Evolutionary conservation across 1,140 invertebrate species (phyloP), one percentile per base, ranked within the genome.

Genomic region (Calephelis nemesis): DNA sequence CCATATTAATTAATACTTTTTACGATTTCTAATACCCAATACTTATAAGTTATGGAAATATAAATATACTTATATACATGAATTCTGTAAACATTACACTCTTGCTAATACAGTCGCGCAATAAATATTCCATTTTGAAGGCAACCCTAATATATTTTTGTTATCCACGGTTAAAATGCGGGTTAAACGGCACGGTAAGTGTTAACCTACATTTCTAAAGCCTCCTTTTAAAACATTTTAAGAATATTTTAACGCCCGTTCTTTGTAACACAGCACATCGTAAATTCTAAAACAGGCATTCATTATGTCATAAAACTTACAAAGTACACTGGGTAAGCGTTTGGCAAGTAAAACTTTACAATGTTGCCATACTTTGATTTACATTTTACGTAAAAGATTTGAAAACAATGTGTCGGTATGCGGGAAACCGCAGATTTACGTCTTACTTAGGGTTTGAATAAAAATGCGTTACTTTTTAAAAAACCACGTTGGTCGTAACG

Each of bases 251-350:
- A 39, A 47, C 50, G 50, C 50, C 40, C 40, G 11, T 66, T 11
- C 42, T 42, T 45, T 54, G 40, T n/a, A 50, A 4, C 39, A 50
- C 40, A 39, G 12, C 19, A 48, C 39, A 11, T 58, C 65, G 49
- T 66, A 58, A 66, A 66, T 50, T 45, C 65, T 39, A 13, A 66
- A 66, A 54, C 40, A 15, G 50, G 52, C 52, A 58, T 58, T 58
- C 64, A 54, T 66, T 66, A 54, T 42, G 64, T 42, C 48, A 47
- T 66, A 66, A 66, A 65, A 52, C 49, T 13, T 66, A 66, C 64
- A 66, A 66, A 52, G 64, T 66, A 54, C 52, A 54, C 52, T 11
- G 52, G 52, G 19, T 54, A 54, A 54, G 52, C 15, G 52, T 54
- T 54, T 10, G 54, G 54, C 12, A 58, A 58, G 54, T 58, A 39